Evolutionary conservation across 2,888 invertebrate genomes (phyloP).

Genomic region (Drosophila birchii): DNA sequence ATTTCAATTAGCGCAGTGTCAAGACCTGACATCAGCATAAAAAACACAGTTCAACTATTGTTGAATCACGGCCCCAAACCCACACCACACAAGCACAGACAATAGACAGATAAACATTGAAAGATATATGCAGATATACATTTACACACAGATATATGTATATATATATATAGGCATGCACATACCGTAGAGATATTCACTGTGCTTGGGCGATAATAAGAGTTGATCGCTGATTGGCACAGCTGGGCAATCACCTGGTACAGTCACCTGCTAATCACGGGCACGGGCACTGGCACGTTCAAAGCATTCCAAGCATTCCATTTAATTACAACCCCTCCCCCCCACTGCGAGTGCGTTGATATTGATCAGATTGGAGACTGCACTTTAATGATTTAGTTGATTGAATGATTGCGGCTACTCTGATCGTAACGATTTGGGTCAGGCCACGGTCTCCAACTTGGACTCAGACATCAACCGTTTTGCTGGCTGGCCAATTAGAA

Average conservation of each 20-base stretch:
- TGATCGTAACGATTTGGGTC: conserved; percentile 30
- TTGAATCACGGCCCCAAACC: conserved; percentile 10
- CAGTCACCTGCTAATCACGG: conserved; percentile 30
- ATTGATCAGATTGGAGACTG: conserved; percentile 6
- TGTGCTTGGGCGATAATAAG: not conserved
- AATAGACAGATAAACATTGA: conserved; percentile 9
- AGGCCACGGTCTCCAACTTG: not conserved
- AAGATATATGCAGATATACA: conserved; percentile 3
- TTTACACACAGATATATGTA: not conserved
- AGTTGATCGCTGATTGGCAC: conserved; percentile 5
- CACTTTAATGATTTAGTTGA: conserved; percentile 20
- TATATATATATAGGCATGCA: not conserved
- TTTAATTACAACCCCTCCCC: conserved; percentile 10
- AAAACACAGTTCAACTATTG: conserved; percentile 47
- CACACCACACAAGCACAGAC: not conserved
- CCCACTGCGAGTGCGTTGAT: conserved; percentile 3
- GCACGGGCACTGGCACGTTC: conserved; percentile 8
- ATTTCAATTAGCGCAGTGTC: conserved; percentile 65
- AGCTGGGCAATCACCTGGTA: conserved; percentile 9
- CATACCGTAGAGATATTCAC: conserved; percentile 7
- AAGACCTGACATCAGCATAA: conserved; percentile 51
- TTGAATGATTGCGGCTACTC: conserved; percentile 24
- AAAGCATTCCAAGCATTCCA: conserved; percentile 28
- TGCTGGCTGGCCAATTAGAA: conserved; percentile 33
- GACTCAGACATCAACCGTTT: not conserved